Evolutionary conservation across 2,888 invertebrate species (phyloP).

Genomic region (Zygogramma bicolorata): DNA sequence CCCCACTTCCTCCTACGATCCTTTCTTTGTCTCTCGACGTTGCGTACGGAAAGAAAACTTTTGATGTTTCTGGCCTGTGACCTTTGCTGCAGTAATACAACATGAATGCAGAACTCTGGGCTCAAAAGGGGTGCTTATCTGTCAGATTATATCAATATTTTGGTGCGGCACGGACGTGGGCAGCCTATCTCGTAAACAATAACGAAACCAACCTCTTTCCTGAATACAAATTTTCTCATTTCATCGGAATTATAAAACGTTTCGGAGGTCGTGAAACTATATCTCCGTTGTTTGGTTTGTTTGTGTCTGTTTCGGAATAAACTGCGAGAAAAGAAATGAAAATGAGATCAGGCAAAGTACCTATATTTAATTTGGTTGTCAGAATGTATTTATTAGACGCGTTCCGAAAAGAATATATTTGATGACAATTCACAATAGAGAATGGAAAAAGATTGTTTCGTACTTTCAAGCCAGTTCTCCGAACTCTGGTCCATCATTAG

Average conservation of each 20-base stretch:
- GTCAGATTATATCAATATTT: conserved; percentile 64
- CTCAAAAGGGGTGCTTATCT: conserved; percentile 59
- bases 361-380: too few relatives aligned
- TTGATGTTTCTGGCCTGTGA: conserved; percentile 48
- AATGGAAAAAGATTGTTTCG: too few relatives aligned
- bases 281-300: neutral
- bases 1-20: neutral
- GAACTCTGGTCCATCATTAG: too few relatives aligned
- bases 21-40: neutral
- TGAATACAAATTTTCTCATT: conserved; percentile 65
- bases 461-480: too few relatives aligned
- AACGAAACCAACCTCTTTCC: conserved; percentile 55
- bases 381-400: too few relatives aligned
- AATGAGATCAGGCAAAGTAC: too few relatives aligned
- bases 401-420: too few relatives aligned
- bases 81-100: conserved; percentile 47
- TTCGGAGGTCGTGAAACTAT: conserved; percentile 18
- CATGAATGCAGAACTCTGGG: conserved; percentile 48
- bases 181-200: conserved; percentile 61
- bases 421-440: too few relatives aligned
- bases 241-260: conserved; percentile 56
- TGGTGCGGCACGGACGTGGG: conserved; percentile 62
- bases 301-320: neutral
- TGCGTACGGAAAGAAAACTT: conserved; percentile 13
- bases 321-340: neutral